Evolutionary conservation across 1,140 invertebrate genomes (phyloP), one percentile per base, ranked within the genome.

Genomic region (Bombus superbus): DNA sequence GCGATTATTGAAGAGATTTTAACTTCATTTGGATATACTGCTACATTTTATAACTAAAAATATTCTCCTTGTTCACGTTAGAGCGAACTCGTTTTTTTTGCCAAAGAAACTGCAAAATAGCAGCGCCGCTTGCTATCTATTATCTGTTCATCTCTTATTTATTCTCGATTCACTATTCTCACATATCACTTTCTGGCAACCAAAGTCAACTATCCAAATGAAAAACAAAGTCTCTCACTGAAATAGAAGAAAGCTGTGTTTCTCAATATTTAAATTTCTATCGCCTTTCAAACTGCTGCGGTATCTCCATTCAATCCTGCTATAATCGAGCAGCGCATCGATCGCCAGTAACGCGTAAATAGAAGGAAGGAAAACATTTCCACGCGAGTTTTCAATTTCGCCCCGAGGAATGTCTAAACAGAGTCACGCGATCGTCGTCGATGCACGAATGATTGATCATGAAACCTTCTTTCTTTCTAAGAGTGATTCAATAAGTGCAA

Each of bases 311-410:
- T 53, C 5, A 53, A 53, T 53, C 1, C 47, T 53, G 47, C 18
- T 53, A 53, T 53, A 47, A 53, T 53, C 66, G 78, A 53, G 10
- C 15, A 62, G 15, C 42, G 3, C 28, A 53, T 59, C 40, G 40
- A 79, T 76, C 28, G 25, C 3, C 3, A 8, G 25, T 13, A 32
- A 68, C 32, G 8, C 9, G 15, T 9, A 35, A 68, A 32, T 38
- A 59, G 59, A 6, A 59, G 35, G 53, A 38, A 57, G 22, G 35
- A 44, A 68, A 66, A 66, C 40, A 66, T 78, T 44, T 42, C 57
- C n/a, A 64, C n/a, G n/a, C 76, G 57, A 78, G 40, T 78, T 78
- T 78, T 42, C 40, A 78, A 78, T 78, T 78, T 64, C n/a, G 8
- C n/a, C 6, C 8, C 15, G 13, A 42, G 42, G 18, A 66, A 44